phyloP scores from a whole-genome alignment of 2,113 vertebrate species.

The Thalassarche chlororhynchos region DNA sequence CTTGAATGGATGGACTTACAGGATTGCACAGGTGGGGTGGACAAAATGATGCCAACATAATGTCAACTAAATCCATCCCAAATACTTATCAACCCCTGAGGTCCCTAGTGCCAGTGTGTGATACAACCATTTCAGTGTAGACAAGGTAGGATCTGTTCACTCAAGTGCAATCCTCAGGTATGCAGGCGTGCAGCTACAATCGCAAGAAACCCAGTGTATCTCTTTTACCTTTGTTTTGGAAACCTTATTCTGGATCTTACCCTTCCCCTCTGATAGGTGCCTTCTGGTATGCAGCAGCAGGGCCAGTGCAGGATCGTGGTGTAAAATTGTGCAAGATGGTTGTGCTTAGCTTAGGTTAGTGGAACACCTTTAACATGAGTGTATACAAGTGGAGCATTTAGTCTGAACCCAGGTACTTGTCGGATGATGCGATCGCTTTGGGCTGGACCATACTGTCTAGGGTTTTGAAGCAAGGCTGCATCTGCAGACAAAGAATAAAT shows the following conservation, averaged over 20 bases:
- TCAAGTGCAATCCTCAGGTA: not conserved
- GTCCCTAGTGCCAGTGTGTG: not conserved
- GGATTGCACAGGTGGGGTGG: not conserved
- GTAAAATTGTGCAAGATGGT: not conserved
- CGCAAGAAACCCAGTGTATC: not conserved
- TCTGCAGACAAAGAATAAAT: not conserved
- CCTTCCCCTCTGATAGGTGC: not conserved
- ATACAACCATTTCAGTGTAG: not conserved
- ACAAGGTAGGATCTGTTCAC: not conserved
- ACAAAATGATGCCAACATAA: not conserved
- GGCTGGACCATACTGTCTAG: not conserved
- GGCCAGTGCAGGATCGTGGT: not conserved
- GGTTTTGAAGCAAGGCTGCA: not conserved
- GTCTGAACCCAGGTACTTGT: not conserved
- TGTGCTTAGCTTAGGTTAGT: not conserved
- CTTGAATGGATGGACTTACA: not conserved
- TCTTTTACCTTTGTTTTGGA: not conserved
- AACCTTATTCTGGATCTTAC: not conserved
- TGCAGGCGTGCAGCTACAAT: not conserved
- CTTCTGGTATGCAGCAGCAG: not conserved
- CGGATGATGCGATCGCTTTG: not conserved
- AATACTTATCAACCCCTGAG: fast-evolving
- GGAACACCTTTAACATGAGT: not conserved
- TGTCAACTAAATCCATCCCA: not conserved
- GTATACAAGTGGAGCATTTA: not conserved